Evolutionary conservation across 2,888 invertebrate species (phyloP).

Genomic region (Chalcis sispes): DNA sequence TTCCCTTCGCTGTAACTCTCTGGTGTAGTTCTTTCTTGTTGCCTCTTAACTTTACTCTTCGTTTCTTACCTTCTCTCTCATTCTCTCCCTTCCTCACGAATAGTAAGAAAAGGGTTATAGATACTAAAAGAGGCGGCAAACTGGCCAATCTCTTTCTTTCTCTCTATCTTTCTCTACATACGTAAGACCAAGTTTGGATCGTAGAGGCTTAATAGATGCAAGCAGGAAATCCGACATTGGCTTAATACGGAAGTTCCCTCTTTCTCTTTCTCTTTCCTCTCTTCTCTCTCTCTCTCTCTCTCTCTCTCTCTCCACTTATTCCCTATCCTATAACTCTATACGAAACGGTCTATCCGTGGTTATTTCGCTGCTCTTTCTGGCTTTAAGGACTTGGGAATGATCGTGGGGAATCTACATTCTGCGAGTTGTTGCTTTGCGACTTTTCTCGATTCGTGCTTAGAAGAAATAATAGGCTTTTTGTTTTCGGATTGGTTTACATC

Average conservation of each 20-base stretch:
- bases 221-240: constrained; percentile 57
- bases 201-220: constrained; percentile 52
- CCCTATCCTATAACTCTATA: constrained; percentile 41
- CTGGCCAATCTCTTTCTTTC: not conserved
- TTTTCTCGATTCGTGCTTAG: too few species aligned
- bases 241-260: constrained; percentile 56
- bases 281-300: constrained; percentile 15
- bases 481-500: too few species aligned
- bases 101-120: too few species aligned
- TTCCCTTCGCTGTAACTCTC: too few species aligned
- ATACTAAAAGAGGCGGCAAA: too few species aligned
- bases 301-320: not conserved
- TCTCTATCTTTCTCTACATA: not conserved
- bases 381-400: not conserved
- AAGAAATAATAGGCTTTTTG: constrained; percentile 12
- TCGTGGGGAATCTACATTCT: not conserved
- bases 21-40: too few species aligned
- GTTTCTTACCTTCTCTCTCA: too few species aligned
- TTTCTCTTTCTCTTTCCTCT: constrained; percentile 10
- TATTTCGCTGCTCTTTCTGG: constrained; percentile 27
- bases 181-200: constrained; percentile 55
- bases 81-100: too few species aligned
- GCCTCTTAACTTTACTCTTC: too few species aligned
- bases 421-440: not conserved
- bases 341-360: constrained; percentile 49